These are phyloP conservation scores for Meles meles DNA, from an alignment of 2,113 vertebrate genomes.

Conservation along the genomic window DNA sequence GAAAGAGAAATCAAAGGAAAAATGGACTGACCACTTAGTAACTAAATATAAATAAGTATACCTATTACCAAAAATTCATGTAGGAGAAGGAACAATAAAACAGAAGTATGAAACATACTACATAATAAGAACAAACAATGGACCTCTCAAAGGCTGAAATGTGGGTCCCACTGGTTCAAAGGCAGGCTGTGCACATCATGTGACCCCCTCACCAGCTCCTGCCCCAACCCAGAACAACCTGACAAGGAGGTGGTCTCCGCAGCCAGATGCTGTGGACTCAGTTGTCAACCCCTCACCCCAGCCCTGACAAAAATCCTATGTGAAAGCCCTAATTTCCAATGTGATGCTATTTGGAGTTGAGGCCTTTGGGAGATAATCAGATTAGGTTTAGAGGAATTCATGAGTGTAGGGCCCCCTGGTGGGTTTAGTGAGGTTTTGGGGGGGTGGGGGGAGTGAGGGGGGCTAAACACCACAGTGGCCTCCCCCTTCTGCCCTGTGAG, in stretches of 20 bases:
- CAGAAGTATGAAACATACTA: background rate
- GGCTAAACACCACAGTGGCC: background rate
- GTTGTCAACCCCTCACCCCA: background rate
- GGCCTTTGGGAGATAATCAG: background rate
- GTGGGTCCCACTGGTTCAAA: background rate
- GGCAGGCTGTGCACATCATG: background rate
- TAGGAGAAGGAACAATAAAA: background rate
- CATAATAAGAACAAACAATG: background rate
- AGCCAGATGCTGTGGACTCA: background rate
- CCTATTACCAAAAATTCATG: background rate
- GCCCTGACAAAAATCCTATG: background rate
- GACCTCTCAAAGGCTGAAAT: background rate
- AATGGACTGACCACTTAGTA: background rate
- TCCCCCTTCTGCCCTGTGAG: background rate
- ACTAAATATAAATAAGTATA: background rate
- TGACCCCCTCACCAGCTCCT: background rate
- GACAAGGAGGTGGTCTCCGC: background rate
- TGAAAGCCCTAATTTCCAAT: background rate
- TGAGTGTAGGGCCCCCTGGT: accelerated
- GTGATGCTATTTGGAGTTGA: background rate
- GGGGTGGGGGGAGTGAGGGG: no score
- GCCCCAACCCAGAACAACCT: background rate
- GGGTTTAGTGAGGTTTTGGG: background rate
- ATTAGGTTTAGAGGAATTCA: background rate
- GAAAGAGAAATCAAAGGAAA: background rate